Evolutionary conservation across 2,888 invertebrate species (phyloP).

Genomic region (Hartigia nigra): DNA sequence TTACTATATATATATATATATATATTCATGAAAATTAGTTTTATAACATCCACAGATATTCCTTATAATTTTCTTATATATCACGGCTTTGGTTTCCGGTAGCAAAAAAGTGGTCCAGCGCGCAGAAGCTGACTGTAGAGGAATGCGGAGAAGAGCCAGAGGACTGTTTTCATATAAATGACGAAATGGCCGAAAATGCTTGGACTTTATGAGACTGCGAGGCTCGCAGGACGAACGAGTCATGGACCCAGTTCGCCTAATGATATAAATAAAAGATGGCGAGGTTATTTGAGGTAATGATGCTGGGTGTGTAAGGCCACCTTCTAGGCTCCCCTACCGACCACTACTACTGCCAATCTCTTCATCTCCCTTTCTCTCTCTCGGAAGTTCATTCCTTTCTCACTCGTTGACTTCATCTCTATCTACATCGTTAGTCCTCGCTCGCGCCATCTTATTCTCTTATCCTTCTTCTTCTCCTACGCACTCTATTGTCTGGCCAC

Average conservation of each 20-base stretch:
- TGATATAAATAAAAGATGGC: constrained; percentile 58
- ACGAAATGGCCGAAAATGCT: constrained; percentile 34
- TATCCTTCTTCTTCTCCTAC: neutral
- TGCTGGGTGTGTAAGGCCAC: constrained; percentile 38
- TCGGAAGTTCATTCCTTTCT: neutral
- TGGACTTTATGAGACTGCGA: constrained; percentile 46
- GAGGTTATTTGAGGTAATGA: constrained; percentile 50
- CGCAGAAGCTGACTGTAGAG: too few relatives aligned
- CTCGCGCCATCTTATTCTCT: neutral
- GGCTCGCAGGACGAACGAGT: constrained; percentile 38
- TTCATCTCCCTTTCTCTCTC: constrained; percentile 9
- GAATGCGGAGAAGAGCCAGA: too few relatives aligned
- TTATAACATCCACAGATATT: too few relatives aligned
- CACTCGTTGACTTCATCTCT: neutral
- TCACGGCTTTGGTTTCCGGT: too few relatives aligned
- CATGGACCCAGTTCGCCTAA: constrained; percentile 41
- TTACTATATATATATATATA: too few relatives aligned
- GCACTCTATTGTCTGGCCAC: too few relatives aligned
- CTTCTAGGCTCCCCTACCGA: constrained; percentile 15
- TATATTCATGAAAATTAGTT: too few relatives aligned
- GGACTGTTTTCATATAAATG: constrained; percentile 40
- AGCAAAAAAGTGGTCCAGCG: too few relatives aligned
- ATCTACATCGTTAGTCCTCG: neutral
- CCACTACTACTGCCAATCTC: neutral
- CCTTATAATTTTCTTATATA: too few relatives aligned